Evolutionary conservation across 1,140 invertebrate species (phyloP).

Genomic region (Drosophila dunni): DNA sequence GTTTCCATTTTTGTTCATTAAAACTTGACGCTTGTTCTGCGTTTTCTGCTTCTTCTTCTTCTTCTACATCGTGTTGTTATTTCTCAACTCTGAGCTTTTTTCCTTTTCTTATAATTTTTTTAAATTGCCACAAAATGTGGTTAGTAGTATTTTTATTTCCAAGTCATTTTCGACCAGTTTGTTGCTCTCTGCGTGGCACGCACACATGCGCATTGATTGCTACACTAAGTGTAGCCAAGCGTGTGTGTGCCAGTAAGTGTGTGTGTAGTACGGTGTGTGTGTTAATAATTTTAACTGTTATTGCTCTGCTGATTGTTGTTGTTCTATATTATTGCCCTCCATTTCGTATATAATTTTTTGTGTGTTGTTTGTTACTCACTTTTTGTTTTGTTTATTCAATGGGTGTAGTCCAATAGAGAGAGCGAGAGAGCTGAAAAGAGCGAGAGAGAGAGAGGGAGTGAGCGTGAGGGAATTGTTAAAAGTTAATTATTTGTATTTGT

Average conservation of each 20-base stretch:
- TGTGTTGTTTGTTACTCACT: constrained; percentile 50
- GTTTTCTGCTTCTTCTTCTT: constrained; percentile 6
- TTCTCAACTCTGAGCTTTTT: constrained; percentile 65
- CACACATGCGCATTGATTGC: constrained; percentile 74
- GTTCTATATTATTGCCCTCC: constrained; percentile 65
- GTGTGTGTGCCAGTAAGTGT: constrained; percentile 20
- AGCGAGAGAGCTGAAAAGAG: constrained; percentile 8
- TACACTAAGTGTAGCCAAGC: constrained; percentile 22
- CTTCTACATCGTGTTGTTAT: constrained; percentile 39
- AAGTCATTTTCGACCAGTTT: constrained; percentile 2
- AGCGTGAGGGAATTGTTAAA: constrained; percentile 62
- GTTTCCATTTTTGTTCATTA: constrained; percentile 76
- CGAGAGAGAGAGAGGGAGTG: constrained; percentile 29
- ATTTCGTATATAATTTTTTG: constrained; percentile 45
- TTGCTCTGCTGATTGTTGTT: constrained; percentile 32
- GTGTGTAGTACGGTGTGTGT: constrained; percentile 33
- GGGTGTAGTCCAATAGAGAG: constrained; percentile 53
- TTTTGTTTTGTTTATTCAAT: constrained; percentile 68
- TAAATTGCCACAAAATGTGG: constrained; percentile 60
- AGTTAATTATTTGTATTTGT: constrained; percentile 82
- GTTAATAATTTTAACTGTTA: constrained; percentile 79
- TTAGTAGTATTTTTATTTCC: constrained; percentile 31
- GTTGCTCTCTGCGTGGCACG: constrained; percentile 56
- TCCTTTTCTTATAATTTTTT: constrained; percentile 35
- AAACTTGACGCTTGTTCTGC: constrained; percentile 59